Evolutionary conservation across 1,140 invertebrate genomes (phyloP), one percentile per base, ranked within the genome.

Genomic region (Tetraneura akinire): DNA sequence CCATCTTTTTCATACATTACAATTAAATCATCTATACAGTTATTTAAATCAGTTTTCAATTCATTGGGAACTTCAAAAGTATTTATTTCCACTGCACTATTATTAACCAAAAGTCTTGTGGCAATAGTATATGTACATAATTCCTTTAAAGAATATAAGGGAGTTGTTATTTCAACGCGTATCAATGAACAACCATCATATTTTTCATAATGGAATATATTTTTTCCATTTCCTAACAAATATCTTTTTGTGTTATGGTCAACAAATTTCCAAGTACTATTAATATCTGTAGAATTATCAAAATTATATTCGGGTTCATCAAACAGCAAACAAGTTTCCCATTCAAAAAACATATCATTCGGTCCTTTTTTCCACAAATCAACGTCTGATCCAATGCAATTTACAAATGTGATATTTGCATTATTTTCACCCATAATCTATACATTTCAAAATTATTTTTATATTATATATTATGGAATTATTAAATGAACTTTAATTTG

Each of bases 181-280:
- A 78, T 26, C 26, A 29, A 8, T 18, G 53, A 21, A n/a, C 74
- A 18, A 23, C 62, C n/a, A 47, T 78, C 29, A 47, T 45, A 18
- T 45, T 78, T 62, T 60, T 78, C 16, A 14, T 45, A 60, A 29
- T 78, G 74, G 47, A 60, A 62, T 14, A 18, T 14, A 18, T 45
- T 26, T 60, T 78, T 62, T 11, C 55, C 74, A 29, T 78, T 78
- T 16, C n/a, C 74, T 60, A 60, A 42, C 11, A 78, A n/a, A 62
- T 78, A 78, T 45, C 74, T 37, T 13, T 78, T 78, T 49, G 74
- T 78, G 16, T 62, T 78, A 60, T 78, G 55, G 5, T 78, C 74
- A 60, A 32, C 23, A 78, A 78, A 78, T 57, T 62, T 78, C 74
- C 74, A 78, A 37, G 21, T 60, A 45, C 55, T 45, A 78, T 78